Conservation (phyloP, 2,888 invertebrate genomes). For the Sminthurinus aureus region DNA sequence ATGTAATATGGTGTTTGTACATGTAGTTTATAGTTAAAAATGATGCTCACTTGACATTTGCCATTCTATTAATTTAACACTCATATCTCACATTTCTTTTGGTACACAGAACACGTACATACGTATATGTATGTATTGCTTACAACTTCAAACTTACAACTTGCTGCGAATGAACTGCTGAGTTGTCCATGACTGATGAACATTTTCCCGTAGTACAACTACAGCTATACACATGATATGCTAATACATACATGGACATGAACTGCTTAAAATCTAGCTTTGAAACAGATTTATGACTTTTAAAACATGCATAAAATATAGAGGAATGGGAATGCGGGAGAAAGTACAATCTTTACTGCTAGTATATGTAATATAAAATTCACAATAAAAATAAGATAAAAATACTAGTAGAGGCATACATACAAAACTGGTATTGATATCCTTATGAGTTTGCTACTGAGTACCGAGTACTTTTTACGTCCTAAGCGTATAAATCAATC, state of each 20-base stretch:
- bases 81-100: neutral
- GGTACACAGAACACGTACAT: neutral
- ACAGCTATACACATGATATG: too few species aligned
- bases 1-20: neutral
- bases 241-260: too few species aligned
- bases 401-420: too few species aligned
- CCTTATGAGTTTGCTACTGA: too few species aligned
- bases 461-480: too few species aligned
- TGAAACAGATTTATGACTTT: too few species aligned
- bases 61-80: conserved; percentile 29
- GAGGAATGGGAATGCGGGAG: conserved; percentile 15
- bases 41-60: conserved; percentile 32
- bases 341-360: conserved; percentile 21
- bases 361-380: neutral
- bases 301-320: neutral
- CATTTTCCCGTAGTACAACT: too few species aligned
- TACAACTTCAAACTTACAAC: too few species aligned
- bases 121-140: neutral
- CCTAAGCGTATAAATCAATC: too few species aligned
- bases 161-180: too few species aligned
- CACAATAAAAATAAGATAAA: too few species aligned
- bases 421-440: neutral
- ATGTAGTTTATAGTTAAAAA: neutral
- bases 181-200: neutral
- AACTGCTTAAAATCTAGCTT: too few species aligned